Conservation (phyloP, 2,888 invertebrate species). For the Pedicia rivosa region DNA sequence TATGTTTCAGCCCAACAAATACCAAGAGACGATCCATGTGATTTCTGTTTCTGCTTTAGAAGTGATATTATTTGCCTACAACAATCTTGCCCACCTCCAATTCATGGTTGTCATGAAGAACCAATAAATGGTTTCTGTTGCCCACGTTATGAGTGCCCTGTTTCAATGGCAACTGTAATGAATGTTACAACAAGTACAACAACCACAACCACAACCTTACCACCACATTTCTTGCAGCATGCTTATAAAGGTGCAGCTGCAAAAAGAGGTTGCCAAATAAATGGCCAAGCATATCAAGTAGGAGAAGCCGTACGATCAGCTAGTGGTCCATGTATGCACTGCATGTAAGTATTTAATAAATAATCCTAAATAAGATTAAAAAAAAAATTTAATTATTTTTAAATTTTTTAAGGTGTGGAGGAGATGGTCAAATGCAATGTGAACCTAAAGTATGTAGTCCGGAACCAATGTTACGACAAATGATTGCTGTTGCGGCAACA, state of each 20-base stretch:
- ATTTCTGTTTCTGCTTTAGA: slow-evolving; percentile 94
- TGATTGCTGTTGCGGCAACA: slow-evolving; percentile 70
- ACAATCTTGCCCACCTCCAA: slow-evolving; percentile 90
- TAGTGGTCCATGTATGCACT: slow-evolving; percentile 85
- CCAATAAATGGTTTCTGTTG: slow-evolving; percentile 89
- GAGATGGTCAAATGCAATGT: slow-evolving; percentile 87
- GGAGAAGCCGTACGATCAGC: slow-evolving; percentile 73
- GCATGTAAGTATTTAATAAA: slow-evolving; percentile 60
- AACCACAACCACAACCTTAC: slow-evolving; percentile 70
- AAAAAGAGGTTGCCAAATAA: slow-evolving; percentile 70
- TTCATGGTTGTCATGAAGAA: slow-evolving; percentile 81
- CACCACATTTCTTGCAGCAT: slow-evolving; percentile 67
- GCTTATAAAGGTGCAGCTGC: slow-evolving; percentile 60
- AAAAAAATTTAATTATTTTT: slow-evolving; percentile 4
- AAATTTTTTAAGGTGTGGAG: slow-evolving; percentile 66
- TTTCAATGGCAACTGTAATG: slow-evolving; percentile 66
- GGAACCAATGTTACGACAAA: slow-evolving; percentile 77
- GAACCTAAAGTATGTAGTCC: slow-evolving; percentile 82
- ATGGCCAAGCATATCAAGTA: slow-evolving; percentile 68
- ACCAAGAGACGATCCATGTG: slow-evolving; percentile 85
- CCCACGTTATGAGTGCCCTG: slow-evolving; percentile 85
- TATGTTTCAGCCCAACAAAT: slow-evolving; percentile 92
- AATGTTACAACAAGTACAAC: slow-evolving; percentile 78
- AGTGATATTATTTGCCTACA: slow-evolving; percentile 90
- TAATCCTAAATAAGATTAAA: not conserved